Evolutionary conservation across 2,888 invertebrate genomes (phyloP).

Genomic region (Atherix ibis): DNA sequence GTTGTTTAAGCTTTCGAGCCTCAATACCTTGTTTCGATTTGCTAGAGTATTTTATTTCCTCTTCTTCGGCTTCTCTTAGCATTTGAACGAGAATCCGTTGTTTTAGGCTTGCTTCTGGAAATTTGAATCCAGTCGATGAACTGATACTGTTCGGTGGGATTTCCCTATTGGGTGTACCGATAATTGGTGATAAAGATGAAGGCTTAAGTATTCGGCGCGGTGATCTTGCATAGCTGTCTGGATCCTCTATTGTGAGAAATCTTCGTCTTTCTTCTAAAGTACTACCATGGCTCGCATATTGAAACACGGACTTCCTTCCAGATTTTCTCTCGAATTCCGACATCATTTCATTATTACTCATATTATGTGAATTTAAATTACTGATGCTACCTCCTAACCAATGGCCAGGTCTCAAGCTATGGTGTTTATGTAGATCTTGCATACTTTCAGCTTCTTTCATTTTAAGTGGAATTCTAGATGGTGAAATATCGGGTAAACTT

Average conservation of each 20-base stretch:
- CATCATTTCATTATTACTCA: constrained; percentile 28
- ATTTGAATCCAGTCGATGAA: too few relatives aligned
- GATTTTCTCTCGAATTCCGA: constrained; percentile 27
- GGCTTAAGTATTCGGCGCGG: constrained; percentile 27
- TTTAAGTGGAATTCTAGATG: constrained; percentile 19
- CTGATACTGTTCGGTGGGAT: constrained; percentile 11
- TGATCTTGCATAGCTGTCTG: constrained; percentile 6
- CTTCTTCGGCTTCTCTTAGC: constrained; percentile 15
- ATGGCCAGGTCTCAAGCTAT: too few relatives aligned
- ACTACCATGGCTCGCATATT: too few relatives aligned
- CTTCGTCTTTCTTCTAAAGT: too few relatives aligned
- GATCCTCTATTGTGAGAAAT: not conserved
- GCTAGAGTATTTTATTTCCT: too few relatives aligned
- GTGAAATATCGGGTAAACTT: constrained; percentile 18
- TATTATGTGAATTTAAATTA: constrained; percentile 23
- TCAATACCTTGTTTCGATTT: too few relatives aligned
- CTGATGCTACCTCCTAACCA: constrained; percentile 24
- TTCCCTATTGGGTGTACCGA: constrained; percentile 32
- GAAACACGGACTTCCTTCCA: not conserved
- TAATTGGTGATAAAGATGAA: constrained; percentile 28
- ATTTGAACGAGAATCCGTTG: constrained; percentile 15
- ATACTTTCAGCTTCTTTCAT: constrained; percentile 25
- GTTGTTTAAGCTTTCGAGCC: too few relatives aligned
- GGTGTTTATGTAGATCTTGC: constrained; percentile 18
- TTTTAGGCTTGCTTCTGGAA: too few relatives aligned